Percentiles rank a stretch among this genome's conserved stretches.
phyloP scores from a whole-genome alignment of 2,888 invertebrate species.

The Leucophora obtusa region DNA sequence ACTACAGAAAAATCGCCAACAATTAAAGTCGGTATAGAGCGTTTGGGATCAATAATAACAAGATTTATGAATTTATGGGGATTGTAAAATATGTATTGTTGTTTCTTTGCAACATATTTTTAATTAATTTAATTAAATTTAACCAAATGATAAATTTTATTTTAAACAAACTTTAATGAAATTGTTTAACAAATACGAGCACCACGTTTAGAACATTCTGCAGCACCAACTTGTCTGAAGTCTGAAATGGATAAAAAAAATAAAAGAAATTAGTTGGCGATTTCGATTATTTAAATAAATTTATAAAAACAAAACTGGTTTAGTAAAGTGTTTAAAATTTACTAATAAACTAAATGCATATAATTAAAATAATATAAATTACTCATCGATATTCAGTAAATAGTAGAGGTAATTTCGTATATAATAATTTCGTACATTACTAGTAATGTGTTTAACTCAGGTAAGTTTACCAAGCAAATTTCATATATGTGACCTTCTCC shows the following conservation, averaged over 20 bases:
- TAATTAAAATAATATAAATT: too few species aligned
- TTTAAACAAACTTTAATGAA: not conserved
- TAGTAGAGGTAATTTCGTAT: too few species aligned
- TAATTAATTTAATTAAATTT: not conserved
- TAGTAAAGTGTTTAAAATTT: not conserved
- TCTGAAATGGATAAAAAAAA: constrained; percentile 23
- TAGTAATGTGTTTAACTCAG: too few species aligned
- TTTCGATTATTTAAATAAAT: not conserved
- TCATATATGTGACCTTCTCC: too few species aligned
- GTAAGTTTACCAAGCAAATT: too few species aligned
- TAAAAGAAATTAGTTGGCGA: not conserved
- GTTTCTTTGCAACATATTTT: too few species aligned
- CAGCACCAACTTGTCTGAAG: constrained; percentile 10
- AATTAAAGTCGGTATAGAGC: not conserved
- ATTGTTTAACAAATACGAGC: constrained; percentile 7
- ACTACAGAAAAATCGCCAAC: not conserved
- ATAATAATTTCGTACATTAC: too few species aligned
- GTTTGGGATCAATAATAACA: constrained; percentile 14
- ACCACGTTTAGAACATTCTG: constrained; percentile 27
- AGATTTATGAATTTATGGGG: constrained; percentile 30
- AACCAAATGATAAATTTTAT: not conserved
- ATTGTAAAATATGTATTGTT: not conserved
- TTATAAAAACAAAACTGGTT: not conserved
- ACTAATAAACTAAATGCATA: not conserved
- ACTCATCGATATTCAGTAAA: too few species aligned